These are phyloP conservation scores for Spodoptera litura DNA, from an alignment of 1,140 invertebrate genomes.

Conservation along the genomic window DNA sequence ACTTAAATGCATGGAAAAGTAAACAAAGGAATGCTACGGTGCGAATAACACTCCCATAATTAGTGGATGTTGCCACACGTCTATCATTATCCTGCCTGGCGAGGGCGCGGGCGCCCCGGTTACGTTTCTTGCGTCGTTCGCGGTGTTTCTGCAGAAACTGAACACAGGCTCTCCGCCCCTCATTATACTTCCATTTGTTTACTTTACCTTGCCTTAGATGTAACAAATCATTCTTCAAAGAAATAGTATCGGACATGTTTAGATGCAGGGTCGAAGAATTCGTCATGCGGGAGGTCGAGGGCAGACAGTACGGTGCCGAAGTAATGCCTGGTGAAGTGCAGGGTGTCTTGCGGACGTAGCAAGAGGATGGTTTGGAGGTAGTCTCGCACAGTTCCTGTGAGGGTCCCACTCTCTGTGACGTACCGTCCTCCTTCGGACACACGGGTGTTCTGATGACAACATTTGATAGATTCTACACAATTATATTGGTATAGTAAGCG, in stretches of 20 bases:
- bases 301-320: slow-evolving; percentile 84
- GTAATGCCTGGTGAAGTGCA: slow-evolving; percentile 88
- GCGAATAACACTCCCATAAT: neutral
- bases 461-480: neutral
- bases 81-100: neutral
- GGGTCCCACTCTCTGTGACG: slow-evolving; percentile 85
- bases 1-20: slow-evolving; percentile 14
- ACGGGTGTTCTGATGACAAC: slow-evolving; percentile 71
- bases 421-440: slow-evolving; percentile 85
- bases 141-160: neutral
- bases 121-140: too few relatives aligned
- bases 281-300: slow-evolving; percentile 80
- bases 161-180: neutral
- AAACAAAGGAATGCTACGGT: slow-evolving; percentile 10
- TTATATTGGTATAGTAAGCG: neutral
- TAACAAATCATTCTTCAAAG: slow-evolving; percentile 69
- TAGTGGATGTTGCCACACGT: neutral
- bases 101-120: neutral
- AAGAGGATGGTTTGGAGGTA: slow-evolving; percentile 87
- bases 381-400: slow-evolving; percentile 87
- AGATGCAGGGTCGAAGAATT: slow-evolving; percentile 77
- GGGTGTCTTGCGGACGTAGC: slow-evolving; percentile 87
- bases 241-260: slow-evolving; percentile 80
- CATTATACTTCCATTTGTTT: slow-evolving; percentile 16
- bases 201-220: neutral